These are phyloP conservation scores for Zaprionus vittiger DNA, from an alignment of 1,140 invertebrate species.

Conservation along the genomic window DNA sequence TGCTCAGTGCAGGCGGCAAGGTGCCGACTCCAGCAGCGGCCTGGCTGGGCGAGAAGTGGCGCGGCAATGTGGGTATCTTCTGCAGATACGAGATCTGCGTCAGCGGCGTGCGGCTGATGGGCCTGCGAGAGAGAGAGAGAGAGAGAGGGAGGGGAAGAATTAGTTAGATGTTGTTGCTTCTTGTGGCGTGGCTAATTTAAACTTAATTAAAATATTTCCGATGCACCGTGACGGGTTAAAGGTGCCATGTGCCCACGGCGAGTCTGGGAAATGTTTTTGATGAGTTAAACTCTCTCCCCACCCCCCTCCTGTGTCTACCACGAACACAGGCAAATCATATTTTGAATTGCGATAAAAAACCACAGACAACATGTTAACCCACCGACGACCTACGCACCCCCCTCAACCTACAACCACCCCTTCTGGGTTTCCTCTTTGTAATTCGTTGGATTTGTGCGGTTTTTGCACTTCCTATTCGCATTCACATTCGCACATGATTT, in stretches of 20 bases:
- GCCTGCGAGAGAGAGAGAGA: slow-evolving; percentile 84
- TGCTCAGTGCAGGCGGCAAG: slow-evolving; percentile 34
- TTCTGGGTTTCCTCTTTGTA: slow-evolving; percentile 47
- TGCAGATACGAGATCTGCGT: slow-evolving; percentile 83
- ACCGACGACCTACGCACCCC: not conserved
- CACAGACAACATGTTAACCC: slow-evolving; percentile 51
- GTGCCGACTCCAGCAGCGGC: slow-evolving; percentile 29
- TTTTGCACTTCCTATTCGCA: slow-evolving; percentile 64
- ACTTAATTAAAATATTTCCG: slow-evolving; percentile 75
- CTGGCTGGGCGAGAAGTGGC: slow-evolving; percentile 78
- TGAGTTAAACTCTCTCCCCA: slow-evolving; percentile 40
- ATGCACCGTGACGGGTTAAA: slow-evolving; percentile 51
- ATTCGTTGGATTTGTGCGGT: slow-evolving; percentile 68
- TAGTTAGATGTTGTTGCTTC: slow-evolving; percentile 28
- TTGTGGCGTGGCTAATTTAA: slow-evolving; percentile 71
- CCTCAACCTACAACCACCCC: not conserved
- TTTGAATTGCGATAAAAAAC: slow-evolving; percentile 68
- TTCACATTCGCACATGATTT: slow-evolving; percentile 8
- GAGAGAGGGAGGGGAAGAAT: slow-evolving; percentile 1
- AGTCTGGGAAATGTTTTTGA: slow-evolving; percentile 34
- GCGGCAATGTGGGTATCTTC: slow-evolving; percentile 80
- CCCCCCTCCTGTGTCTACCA: too few relatives aligned
- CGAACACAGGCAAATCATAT: slow-evolving; percentile 55
- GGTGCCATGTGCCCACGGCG: slow-evolving; percentile 18
- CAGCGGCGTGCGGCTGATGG: slow-evolving; percentile 85